Evolutionary conservation across 2,113 vertebrate genomes (phyloP).

Genomic region (Tragelaphus buxtoni): DNA sequence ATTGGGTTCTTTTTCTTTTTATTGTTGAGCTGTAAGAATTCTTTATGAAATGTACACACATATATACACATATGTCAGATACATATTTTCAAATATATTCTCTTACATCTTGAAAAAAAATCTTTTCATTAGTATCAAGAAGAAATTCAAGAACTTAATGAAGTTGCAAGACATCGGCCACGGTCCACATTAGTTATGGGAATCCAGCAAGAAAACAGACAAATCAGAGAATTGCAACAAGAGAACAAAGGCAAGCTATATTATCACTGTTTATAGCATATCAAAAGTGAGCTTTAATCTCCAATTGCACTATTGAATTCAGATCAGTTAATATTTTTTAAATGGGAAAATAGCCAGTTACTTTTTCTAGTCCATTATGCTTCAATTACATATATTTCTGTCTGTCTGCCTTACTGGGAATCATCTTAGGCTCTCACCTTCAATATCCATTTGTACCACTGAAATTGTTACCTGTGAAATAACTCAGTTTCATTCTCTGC

Average conservation of each 20-base stretch:
- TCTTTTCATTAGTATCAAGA: slow-evolving; percentile 90
- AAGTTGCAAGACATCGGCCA: slow-evolving; percentile 95
- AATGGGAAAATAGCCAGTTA: neutral
- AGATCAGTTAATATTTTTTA: neutral
- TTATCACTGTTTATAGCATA: neutral
- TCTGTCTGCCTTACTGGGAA: neutral
- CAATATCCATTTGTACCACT: neutral
- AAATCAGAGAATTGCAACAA: slow-evolving; percentile 95
- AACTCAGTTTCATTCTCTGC: neutral
- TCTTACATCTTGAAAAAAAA: slow-evolving; percentile 20
- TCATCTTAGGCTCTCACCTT: neutral
- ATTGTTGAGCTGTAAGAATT: neutral
- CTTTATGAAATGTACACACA: neutral
- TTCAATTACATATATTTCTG: neutral
- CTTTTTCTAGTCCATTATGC: neutral
- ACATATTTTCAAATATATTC: slow-evolving; percentile 12
- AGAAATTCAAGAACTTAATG: slow-evolving; percentile 94
- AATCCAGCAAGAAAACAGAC: slow-evolving; percentile 98
- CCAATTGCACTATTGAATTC: neutral
- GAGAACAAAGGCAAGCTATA: slow-evolving; percentile 93
- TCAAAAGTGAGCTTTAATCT: neutral
- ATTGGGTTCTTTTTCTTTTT: neutral
- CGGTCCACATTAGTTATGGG: slow-evolving; percentile 95
- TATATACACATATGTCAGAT: neutral
- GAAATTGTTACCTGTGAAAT: neutral